Percentiles rank a stretch among this genome's conserved stretches.
Evolutionary conservation across 2,888 invertebrate species (phyloP).

Genomic region (Mimumesa dahlbomi): DNA sequence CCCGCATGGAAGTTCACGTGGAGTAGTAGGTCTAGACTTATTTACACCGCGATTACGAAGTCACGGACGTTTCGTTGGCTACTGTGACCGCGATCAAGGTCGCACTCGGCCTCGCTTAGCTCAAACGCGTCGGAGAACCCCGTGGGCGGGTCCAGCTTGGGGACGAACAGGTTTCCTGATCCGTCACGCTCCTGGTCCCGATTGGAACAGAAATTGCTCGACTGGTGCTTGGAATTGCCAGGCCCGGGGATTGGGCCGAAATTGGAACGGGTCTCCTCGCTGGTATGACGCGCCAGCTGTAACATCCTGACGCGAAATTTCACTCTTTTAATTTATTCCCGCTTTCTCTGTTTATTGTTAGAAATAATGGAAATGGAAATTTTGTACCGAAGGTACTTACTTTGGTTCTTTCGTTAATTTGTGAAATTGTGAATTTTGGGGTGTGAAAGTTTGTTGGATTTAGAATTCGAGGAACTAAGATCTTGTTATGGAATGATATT

Average conservation of each 20-base stretch:
- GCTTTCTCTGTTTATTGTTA: no score
- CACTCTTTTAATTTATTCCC: no score
- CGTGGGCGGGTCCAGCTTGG: constrained; percentile 87
- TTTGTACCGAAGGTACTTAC: background rate
- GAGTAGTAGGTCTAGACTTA: constrained; percentile 60
- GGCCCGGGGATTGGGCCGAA: constrained; percentile 78
- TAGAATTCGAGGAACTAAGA: no score
- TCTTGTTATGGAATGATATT: no score
- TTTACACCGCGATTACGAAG: constrained; percentile 80
- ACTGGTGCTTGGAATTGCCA: constrained; percentile 80
- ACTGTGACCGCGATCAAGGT: constrained; percentile 80
- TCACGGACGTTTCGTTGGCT: constrained; percentile 78
- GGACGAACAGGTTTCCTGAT: constrained; percentile 79
- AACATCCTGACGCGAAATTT: constrained; percentile 79
- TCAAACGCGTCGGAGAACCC: constrained; percentile 89
- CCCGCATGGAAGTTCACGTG: constrained; percentile 41
- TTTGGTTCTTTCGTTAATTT: no score
- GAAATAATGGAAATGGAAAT: background rate
- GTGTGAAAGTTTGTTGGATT: no score
- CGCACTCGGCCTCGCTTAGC: constrained; percentile 83
- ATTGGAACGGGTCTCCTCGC: constrained; percentile 80
- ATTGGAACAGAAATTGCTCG: constrained; percentile 74
- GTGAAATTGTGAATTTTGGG: no score
- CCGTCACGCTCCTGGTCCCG: constrained; percentile 79
- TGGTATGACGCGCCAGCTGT: constrained; percentile 80